Conservation (phyloP, 2,113 vertebrate genomes). For the Ciconia stormi region DNA sequence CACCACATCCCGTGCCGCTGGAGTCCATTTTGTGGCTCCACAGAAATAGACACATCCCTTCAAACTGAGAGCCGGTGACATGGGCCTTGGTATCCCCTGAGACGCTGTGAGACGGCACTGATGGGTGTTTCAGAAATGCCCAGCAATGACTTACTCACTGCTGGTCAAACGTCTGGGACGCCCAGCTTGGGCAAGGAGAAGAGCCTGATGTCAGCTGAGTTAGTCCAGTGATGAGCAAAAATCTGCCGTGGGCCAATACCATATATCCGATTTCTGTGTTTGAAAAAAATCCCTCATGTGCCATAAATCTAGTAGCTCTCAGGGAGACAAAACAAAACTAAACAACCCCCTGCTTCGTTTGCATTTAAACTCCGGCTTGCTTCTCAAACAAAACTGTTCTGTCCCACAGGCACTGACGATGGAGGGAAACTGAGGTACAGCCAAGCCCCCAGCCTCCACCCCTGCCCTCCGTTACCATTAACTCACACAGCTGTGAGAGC, state of each 20-base stretch:
- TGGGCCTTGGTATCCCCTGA: background rate
- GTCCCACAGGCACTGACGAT: fast-evolving
- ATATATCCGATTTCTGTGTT: background rate
- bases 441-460: background rate
- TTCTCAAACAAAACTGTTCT: background rate
- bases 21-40: background rate
- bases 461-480: background rate
- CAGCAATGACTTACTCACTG: fast-evolving
- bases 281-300: background rate
- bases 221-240: background rate
- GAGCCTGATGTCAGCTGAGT: background rate
- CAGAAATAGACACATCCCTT: background rate
- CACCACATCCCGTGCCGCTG: background rate
- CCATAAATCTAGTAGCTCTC: background rate
- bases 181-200: background rate
- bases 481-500: background rate
- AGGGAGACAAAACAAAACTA: background rate
- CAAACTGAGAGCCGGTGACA: background rate
- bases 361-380: background rate
- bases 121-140: background rate
- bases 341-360: background rate
- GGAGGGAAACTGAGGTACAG: background rate
- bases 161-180: background rate
- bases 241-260: background rate
- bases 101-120: background rate